Percentiles rank a stretch among this genome's conserved stretches.
Evolutionary conservation across 2,113 vertebrate species (phyloP).

Genomic region (Tetrao urogallus): DNA sequence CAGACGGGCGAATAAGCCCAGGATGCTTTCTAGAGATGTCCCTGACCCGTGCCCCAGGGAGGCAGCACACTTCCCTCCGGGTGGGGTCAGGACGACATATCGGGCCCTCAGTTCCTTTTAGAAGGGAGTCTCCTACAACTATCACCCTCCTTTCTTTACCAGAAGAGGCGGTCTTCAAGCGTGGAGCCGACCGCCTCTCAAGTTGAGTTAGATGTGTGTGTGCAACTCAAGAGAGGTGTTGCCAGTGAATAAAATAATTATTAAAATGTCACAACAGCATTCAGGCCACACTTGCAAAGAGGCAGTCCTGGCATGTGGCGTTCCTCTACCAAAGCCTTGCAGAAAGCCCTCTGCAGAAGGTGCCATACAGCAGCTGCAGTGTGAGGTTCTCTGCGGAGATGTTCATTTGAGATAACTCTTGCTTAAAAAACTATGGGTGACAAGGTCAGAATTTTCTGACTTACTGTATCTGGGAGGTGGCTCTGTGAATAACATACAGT

Average conservation of each 20-base stretch:
- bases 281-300: neutral
- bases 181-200: too few relatives aligned
- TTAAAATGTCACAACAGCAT: neutral
- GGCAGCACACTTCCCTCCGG: too few relatives aligned
- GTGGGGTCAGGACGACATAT: too few relatives aligned
- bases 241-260: neutral
- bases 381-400: neutral
- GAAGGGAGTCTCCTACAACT: too few relatives aligned
- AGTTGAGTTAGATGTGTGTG: neutral
- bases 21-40: too few relatives aligned
- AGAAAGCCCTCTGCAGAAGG: neutral
- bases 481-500: neutral
- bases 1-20: too few relatives aligned
- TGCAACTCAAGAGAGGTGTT: neutral
- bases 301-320: fast-evolving
- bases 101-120: too few relatives aligned
- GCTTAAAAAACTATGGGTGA: neutral
- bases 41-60: too few relatives aligned
- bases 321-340: neutral
- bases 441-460: neutral
- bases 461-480: neutral
- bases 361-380: neutral
- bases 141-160: too few relatives aligned
- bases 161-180: too few relatives aligned
- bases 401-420: neutral